Evolutionary conservation across 2,888 invertebrate genomes (phyloP), one percentile per base, ranked within the genome.

Genomic region (Crepidodera aurea): DNA sequence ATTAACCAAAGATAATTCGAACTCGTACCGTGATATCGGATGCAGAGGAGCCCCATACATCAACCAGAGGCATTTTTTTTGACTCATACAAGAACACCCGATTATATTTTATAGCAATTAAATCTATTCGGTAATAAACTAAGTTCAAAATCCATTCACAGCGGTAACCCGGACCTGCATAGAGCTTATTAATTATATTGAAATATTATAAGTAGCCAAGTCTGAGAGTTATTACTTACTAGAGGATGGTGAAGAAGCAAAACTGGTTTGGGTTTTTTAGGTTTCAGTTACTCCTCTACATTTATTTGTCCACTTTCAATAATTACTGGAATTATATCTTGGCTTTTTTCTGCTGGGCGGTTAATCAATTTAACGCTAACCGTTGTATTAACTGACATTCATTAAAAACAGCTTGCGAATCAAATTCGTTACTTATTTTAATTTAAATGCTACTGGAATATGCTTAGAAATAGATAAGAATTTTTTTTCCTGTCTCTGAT

Each of bases 81-180:
- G 50, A 54, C 29, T 40, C 16, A 27, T 6, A 27, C 16, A 16
- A 16, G 53, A 53, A 54, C 32, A 54, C 19, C 54, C 16, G 54
- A 54, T 54, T 42, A 54, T 54, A 44, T 54, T 54, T 54, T 54
- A 54, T 27, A 42, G 42, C 42, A 54, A 54, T 54, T 54, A 54
- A 54, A 54, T 48, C 37, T 57, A 39, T 54, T 54, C 29, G 50
- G 54, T 54, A 60, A 60, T 54, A 60, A 60, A 60, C 54, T 53
- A 39, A 50, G 22, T 53, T 60, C 48, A 53, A 60, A 60, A 60
- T 55, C 13, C 22, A 32, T 60, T 60, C 60, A 71, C 71, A 71
- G 67, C 72, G 71, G 71, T 71, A 68, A 63, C 58, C 59, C 63
- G 51, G 58, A 54, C 60, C 57, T 57, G 64, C 27, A 42, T 64